A percentile compares a stretch with the other conserved stretches of the same genome.
These are phyloP conservation scores for Hippocampus kuda DNA, from an alignment of 2,797 vertebrate species.

Conservation along the genomic window DNA sequence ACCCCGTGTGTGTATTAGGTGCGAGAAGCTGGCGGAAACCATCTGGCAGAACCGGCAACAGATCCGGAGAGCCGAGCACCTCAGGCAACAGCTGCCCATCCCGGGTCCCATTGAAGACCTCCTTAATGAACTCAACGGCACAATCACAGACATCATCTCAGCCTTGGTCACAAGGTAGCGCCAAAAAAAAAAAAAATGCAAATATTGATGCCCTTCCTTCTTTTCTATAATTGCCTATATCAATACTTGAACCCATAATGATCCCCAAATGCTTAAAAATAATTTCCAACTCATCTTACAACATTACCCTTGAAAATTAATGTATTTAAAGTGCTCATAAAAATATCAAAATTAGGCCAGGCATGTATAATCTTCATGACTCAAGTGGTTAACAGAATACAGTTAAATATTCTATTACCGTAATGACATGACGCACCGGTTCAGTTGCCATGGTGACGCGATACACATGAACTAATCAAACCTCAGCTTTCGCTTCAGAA, in stretches of 20 bases:
- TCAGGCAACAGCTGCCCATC: constrained; percentile 91
- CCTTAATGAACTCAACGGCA: constrained; percentile 81
- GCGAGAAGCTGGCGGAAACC: constrained; percentile 85
- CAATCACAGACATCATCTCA: constrained; percentile 93
- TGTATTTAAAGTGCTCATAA: not conserved
- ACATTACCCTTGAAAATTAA: no score
- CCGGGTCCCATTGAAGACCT: constrained; percentile 88
- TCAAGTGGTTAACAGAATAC: not conserved
- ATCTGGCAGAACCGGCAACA: constrained; percentile 96
- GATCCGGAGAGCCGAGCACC: constrained; percentile 83
- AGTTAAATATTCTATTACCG: not conserved
- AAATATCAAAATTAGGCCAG: not conserved
- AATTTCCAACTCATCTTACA: no score
- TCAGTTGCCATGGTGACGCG: not conserved
- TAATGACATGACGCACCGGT: not conserved
- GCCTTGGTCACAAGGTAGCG: constrained; percentile 83
- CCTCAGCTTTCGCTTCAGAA: not conserved
- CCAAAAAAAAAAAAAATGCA: not conserved
- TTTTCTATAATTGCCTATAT: no score
- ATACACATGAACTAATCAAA: not conserved
- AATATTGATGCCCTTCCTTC: not conserved
- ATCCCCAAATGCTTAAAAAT: no score
- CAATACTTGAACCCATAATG: no score
- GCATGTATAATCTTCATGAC: not conserved
- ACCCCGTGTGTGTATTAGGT: constrained; percentile 62